Evolutionary conservation across 2,797 vertebrate genomes (phyloP), one percentile per base, ranked within the genome.

Genomic region (Paramormyrops hopkinsi): DNA sequence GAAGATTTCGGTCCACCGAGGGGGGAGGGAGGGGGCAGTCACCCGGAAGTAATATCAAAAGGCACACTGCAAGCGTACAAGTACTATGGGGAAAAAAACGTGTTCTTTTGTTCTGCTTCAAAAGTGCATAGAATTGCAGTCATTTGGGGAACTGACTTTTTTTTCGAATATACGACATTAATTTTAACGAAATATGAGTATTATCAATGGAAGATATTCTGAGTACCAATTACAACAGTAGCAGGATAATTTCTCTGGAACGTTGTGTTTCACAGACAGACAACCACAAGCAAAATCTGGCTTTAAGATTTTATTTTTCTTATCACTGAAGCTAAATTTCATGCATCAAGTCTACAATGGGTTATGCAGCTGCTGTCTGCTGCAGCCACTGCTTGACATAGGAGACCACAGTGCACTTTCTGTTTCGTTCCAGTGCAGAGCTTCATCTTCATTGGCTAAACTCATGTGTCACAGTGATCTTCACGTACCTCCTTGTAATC

Each of bases 341-440:
- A 96, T 97, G 96, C 96, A 96, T 94, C 95, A 95, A 94, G 91
- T 95, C 90, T 94, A 96, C 93, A 95, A 93, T 93, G 91, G 83
- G 94, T 93, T 65, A 86, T 46, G 29, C 56, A 85, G 41, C 48
- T 53, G 46, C 8, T 65, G 59, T 86, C 62, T 86, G 59, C 56
- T 37, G 56, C 50, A 59, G n/a, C 54, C 56, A 73, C 59, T 56
- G 37, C 33, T 86, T 86, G 25, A 86, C 29, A 19, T 33, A 65
- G 22, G 44, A 85, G 56, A 19, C n/a, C 4, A 83, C 19, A 88
- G 29, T 89, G 79, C 83, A 29, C 46, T 85, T 84, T 59, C 29
- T 37, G 33, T 79, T 37, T 53, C 29, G 17, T 59, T 82, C 29
- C 50, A 53, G 12, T 85, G 44, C 83, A 53, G 48, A 85, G 46